Percentiles rank a stretch among this genome's conserved stretches.
Evolutionary conservation across 1,140 invertebrate species (phyloP).

Genomic region (Callitettix versicolor): DNA sequence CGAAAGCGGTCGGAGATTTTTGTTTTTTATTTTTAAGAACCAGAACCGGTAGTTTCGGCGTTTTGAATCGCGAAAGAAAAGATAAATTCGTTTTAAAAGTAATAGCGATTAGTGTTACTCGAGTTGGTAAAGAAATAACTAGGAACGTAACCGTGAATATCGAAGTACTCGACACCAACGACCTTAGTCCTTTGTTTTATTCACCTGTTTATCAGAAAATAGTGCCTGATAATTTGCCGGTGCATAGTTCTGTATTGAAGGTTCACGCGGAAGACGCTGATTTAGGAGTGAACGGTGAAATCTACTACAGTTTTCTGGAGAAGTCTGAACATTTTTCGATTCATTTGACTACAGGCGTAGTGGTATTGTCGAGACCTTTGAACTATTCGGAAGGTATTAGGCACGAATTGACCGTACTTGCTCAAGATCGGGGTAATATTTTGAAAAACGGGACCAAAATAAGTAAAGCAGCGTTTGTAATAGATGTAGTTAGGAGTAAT

Average conservation of each 20-base stretch:
- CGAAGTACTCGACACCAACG: constrained; percentile 76
- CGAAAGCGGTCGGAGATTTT: constrained; percentile 77
- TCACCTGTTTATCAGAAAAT: constrained; percentile 69
- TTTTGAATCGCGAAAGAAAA: constrained; percentile 81
- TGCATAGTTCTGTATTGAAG: constrained; percentile 62
- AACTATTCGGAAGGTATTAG: constrained; percentile 48
- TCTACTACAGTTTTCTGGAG: constrained; percentile 84
- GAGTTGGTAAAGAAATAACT: constrained; percentile 60
- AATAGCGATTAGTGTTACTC: constrained; percentile 49
- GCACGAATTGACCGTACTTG: constrained; percentile 66
- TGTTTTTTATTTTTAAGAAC: constrained; percentile 81
- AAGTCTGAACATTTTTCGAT: constrained; percentile 78
- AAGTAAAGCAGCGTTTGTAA: constrained; percentile 56
- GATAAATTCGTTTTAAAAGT: constrained; percentile 74
- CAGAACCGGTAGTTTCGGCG: constrained; percentile 66
- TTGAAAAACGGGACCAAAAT: constrained; percentile 44
- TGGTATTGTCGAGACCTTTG: constrained; percentile 70
- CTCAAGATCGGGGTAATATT: constrained; percentile 66
- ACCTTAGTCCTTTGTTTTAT: constrained; percentile 83
- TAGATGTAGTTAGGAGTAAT: constrained; percentile 75
- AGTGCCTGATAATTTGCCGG: constrained; percentile 75
- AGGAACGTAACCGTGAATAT: constrained; percentile 53
- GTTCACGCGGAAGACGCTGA: constrained; percentile 89
- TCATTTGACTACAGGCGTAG: constrained; percentile 82
- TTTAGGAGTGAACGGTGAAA: constrained; percentile 83